These are phyloP conservation scores for Trimorus sp. DNA, from an alignment of 2,888 invertebrate species.

Conservation along the genomic window DNA sequence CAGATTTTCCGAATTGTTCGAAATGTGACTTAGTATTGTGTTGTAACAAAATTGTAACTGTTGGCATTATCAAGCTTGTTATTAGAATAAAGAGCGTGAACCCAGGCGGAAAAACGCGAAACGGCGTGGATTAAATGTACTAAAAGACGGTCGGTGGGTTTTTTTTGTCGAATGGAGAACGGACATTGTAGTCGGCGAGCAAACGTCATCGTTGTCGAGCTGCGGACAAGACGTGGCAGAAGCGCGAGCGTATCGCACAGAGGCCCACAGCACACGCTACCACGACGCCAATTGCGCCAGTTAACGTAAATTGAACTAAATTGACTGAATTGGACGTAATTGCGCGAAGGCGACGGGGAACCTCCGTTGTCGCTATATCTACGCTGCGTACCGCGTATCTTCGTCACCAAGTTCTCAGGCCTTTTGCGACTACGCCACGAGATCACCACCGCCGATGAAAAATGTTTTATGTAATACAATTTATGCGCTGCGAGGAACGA, in stretches of 20 bases:
- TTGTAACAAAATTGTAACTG: too few relatives aligned
- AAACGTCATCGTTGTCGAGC: conserved; percentile 11
- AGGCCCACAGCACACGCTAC: conserved; percentile 59
- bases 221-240: conserved; percentile 43
- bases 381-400: conserved; percentile 67
- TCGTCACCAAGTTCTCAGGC: conserved; percentile 72
- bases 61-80: too few relatives aligned
- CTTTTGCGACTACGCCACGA: conserved; percentile 60
- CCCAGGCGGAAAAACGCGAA: too few relatives aligned
- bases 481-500: too few relatives aligned
- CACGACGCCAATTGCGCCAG: conserved; percentile 78
- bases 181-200: too few relatives aligned
- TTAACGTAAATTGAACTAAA: conserved; percentile 81
- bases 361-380: conserved; percentile 74
- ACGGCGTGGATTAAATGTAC: too few relatives aligned
- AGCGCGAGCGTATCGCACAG: conserved; percentile 50
- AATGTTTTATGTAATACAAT: conserved; percentile 50
- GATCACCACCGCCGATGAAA: conserved; percentile 40
- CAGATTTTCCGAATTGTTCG: too few relatives aligned
- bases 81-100: too few relatives aligned
- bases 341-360: conserved; percentile 80
- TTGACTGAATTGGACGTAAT: conserved; percentile 80
- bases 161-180: too few relatives aligned
- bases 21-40: too few relatives aligned
- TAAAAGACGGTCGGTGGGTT: too few relatives aligned